Evolutionary conservation across 2,113 vertebrate genomes (phyloP), one percentile per base, ranked within the genome.

Genomic region (Scalopus aquaticus): DNA sequence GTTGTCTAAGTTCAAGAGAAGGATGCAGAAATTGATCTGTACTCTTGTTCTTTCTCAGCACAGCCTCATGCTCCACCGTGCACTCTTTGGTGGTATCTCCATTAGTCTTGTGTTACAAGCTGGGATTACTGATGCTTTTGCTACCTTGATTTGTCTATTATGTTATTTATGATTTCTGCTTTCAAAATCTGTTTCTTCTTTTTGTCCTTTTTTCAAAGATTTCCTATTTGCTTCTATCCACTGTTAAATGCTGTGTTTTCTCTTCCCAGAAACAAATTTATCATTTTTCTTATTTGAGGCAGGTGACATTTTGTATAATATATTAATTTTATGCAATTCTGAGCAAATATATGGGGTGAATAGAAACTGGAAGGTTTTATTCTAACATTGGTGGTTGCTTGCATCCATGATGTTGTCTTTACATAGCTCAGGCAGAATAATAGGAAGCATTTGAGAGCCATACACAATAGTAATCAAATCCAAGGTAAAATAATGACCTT

Each of bases 281-380:
- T 73, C 80, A 16, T 0, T 87, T n/a, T 60, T 90, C 32, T 88
- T 79, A 60, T 81, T 72, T 90, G 46, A 88, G 81, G 19, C 46
- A 60, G 19, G 60, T 93, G 64, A 67, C 5, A 79, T 91, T 90
- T 84, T 74, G 82, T 62, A 76, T 0, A 87, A 2, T 60, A 24
- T 90, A 67, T 90, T 76, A 91, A 49, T 46, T 85, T 85, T 93
- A 67, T 42, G 56, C 19, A 67, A 78, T 86, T 88, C 39, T 82
- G 32, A 70, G 4, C 80, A 74, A 89, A n/a, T 74, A 65, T 84
- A n/a, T 73, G 42, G 12, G 24, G n/a, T 65, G 3, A 20, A 28
- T 67, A 37, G 9, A 87, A 73, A 80, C 20, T 90, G 65, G 9
- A 72, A 54, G 2, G 30, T 86, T 65, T 83, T 46, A 49, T 62